Conservation (phyloP, 1,140 invertebrate genomes). For the Pollicipes pollicipes region DNA sequence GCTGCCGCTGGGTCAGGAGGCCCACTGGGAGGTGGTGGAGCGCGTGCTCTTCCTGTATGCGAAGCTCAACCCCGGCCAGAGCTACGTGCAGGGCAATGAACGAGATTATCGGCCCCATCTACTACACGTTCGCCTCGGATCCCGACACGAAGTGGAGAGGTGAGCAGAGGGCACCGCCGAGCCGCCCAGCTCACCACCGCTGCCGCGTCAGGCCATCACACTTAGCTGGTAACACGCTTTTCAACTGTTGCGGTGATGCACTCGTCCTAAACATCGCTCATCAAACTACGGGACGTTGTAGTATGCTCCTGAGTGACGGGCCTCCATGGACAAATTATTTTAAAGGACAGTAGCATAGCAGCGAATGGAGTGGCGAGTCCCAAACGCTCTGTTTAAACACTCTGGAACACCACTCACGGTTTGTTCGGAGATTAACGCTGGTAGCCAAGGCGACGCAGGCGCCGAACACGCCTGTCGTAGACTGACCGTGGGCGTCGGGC, state of each 20-base stretch:
- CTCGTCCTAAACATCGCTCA: conserved; percentile 5
- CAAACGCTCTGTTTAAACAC: too few relatives aligned
- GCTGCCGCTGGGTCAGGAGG: conserved; percentile 61
- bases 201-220: background rate
- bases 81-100: conserved; percentile 99
- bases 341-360: too few relatives aligned
- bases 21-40: conserved; percentile 93
- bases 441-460: background rate
- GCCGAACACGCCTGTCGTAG: conserved; percentile 10
- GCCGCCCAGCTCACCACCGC: too few relatives aligned
- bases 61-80: conserved; percentile 92
- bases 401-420: too few relatives aligned
- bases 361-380: too few relatives aligned
- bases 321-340: too few relatives aligned
- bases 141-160: conserved; percentile 58
- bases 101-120: conserved; percentile 96
- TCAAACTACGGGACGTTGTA: too few relatives aligned
- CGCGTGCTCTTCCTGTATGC: conserved; percentile 92
- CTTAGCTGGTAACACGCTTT: too few relatives aligned
- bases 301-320: too few relatives aligned
- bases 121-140: conserved; percentile 89
- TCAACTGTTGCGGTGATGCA: too few relatives aligned
- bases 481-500: too few relatives aligned
- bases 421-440: background rate
- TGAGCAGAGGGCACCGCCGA: conserved; percentile 27